Percentiles rank a stretch among this genome's conserved stretches.
These are phyloP conservation scores for Standfussiana lucernea DNA, from an alignment of 2,888 invertebrate genomes.

Conservation along the genomic window DNA sequence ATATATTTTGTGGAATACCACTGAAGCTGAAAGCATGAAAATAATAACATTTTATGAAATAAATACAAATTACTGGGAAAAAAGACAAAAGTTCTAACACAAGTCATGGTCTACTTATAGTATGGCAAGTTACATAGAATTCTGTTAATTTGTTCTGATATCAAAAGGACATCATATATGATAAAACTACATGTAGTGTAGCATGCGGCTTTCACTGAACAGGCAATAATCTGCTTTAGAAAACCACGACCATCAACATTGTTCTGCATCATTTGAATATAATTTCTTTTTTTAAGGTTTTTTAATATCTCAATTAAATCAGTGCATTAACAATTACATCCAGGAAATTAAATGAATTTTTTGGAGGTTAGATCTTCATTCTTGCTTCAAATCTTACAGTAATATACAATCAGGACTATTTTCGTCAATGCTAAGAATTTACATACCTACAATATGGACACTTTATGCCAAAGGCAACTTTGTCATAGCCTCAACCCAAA, in stretches of 20 bases:
- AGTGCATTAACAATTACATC: not conserved
- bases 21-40: slow-evolving; percentile 80
- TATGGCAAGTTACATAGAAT: not conserved
- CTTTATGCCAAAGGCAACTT: not conserved
- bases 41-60: not conserved
- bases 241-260: not conserved
- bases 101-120: not conserved
- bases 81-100: not conserved
- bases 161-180: not conserved
- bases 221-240: not conserved
- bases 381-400: not conserved
- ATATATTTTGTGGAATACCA: slow-evolving; percentile 89
- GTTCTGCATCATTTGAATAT: not conserved
- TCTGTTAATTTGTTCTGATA: no score
- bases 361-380: slow-evolving; percentile 1
- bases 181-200: not conserved
- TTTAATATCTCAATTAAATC: not conserved
- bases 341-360: not conserved
- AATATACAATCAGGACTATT: not conserved
- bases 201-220: not conserved
- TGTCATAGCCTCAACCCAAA: not conserved
- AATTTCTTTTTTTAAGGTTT: no score
- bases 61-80: not conserved
- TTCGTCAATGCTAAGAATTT: not conserved
- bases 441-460: not conserved